Evolutionary conservation across 2,113 vertebrate genomes (phyloP).

Genomic region (Odocoileus hemionus): DNA sequence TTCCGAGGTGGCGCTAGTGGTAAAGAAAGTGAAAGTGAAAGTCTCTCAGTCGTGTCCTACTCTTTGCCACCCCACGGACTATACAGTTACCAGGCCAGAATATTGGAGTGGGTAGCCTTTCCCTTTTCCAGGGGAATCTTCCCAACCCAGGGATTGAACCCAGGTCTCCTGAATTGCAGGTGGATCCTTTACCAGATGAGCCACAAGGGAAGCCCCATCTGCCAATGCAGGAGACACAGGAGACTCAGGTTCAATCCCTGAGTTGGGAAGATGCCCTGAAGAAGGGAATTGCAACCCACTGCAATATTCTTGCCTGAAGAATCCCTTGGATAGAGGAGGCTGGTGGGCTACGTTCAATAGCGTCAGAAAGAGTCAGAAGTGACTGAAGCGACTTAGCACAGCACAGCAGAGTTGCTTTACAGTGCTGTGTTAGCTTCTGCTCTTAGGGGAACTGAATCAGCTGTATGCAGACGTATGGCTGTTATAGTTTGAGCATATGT

Average conservation of each 20-base stretch:
- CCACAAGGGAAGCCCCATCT: background rate
- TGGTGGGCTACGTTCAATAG: background rate
- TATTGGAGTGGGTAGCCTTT: background rate
- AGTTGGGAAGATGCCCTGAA: background rate
- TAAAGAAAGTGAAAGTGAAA: background rate
- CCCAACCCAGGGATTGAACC: background rate
- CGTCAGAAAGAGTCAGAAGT: background rate
- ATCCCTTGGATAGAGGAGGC: background rate
- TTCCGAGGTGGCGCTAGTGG: background rate
- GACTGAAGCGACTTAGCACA: background rate
- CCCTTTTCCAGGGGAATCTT: background rate
- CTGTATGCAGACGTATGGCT: background rate
- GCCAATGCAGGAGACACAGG: background rate
- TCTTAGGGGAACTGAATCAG: background rate
- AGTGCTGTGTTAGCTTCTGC: background rate
- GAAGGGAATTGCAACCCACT: background rate
- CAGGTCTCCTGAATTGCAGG: background rate
- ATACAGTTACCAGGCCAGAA: background rate
- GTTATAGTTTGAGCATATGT: background rate
- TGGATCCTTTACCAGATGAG: background rate
- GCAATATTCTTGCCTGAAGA: background rate
- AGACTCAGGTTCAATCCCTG: background rate
- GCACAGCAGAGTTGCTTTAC: background rate
- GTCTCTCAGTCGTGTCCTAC: accelerated
- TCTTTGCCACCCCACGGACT: background rate